Evolutionary conservation across 1,140 invertebrate species (phyloP).

Genomic region (Temnothorax nylanderi): DNA sequence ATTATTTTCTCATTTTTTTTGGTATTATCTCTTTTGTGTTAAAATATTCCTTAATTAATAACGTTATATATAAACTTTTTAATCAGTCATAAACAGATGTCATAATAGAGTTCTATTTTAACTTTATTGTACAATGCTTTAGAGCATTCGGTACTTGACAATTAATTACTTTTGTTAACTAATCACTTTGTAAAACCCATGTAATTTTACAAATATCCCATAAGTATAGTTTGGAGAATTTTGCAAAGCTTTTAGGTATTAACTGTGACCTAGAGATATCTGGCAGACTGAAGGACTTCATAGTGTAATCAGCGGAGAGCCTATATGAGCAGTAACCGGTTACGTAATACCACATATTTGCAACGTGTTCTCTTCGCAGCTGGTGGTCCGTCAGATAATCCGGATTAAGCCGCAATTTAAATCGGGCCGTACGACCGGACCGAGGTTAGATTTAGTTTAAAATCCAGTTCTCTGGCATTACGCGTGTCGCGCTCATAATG

Average conservation of each 20-base stretch:
- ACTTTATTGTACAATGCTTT: background rate
- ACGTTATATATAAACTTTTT: background rate
- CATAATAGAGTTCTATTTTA: background rate
- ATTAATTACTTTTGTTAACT: background rate
- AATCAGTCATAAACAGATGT: background rate
- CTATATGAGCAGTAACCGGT: conserved; percentile 49
- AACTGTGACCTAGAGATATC: conserved; percentile 27
- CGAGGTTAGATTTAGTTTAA: conserved; percentile 80
- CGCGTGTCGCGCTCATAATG: conserved; percentile 16
- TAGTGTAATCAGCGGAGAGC: conserved; percentile 38
- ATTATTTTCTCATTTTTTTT: background rate
- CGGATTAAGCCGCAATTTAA: conserved; percentile 79
- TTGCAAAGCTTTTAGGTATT: conserved; percentile 30
- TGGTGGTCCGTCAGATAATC: conserved; percentile 70
- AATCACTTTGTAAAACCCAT: background rate
- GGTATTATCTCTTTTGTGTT: background rate
- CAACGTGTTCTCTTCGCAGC: conserved; percentile 54
- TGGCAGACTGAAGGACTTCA: conserved; percentile 31
- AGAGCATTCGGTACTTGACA: background rate
- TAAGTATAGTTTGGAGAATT: background rate
- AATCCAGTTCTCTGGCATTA: conserved; percentile 50
- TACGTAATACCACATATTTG: conserved; percentile 41
- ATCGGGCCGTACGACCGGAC: conserved; percentile 58
- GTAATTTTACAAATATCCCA: conserved; percentile 3
- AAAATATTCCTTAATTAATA: background rate